These are phyloP conservation scores for Meta bourneti DNA, from an alignment of 2,888 invertebrate species.

Conservation along the genomic window DNA sequence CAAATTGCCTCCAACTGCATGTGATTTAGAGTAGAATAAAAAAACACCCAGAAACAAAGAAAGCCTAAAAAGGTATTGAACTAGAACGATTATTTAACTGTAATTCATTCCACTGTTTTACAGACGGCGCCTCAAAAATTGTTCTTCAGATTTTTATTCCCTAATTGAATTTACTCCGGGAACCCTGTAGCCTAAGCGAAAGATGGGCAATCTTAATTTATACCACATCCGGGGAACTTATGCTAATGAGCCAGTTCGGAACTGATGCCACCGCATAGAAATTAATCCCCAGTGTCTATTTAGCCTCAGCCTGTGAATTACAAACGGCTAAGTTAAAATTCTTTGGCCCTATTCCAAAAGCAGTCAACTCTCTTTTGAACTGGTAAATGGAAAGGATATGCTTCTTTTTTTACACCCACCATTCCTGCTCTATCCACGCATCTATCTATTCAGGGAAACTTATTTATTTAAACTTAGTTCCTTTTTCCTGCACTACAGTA, in stretches of 20 bases:
- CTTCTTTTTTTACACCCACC: slow-evolving; percentile 25
- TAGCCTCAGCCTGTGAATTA: slow-evolving; percentile 72
- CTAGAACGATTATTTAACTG: slow-evolving; percentile 65
- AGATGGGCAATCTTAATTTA: slow-evolving; percentile 73
- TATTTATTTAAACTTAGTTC: slow-evolving; percentile 51
- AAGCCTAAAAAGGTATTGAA: slow-evolving; percentile 37
- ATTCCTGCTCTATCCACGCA: slow-evolving; percentile 3
- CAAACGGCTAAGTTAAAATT: slow-evolving; percentile 66
- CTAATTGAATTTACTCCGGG: slow-evolving; percentile 67
- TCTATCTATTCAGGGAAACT: slow-evolving; percentile 42
- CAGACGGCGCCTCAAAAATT: slow-evolving; percentile 47
- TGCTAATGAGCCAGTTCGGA: slow-evolving; percentile 68
- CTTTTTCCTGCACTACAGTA: slow-evolving; percentile 12
- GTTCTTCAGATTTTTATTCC: slow-evolving; percentile 70
- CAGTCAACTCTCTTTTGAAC: slow-evolving; percentile 20
- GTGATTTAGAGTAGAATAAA: not conserved
- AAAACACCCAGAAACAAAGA: not conserved
- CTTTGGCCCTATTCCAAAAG: slow-evolving; percentile 64
- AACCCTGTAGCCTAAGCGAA: slow-evolving; percentile 21
- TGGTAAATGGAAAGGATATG: slow-evolving; percentile 39
- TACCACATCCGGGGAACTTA: slow-evolving; percentile 64
- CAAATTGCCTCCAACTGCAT: not conserved
- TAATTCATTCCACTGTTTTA: slow-evolving; percentile 52
- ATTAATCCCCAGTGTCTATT: slow-evolving; percentile 75
- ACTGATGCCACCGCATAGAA: slow-evolving; percentile 71